A percentile compares a stretch with the other conserved stretches of the same genome.
Evolutionary conservation across 2,113 vertebrate species (phyloP).

Genomic region (Halcyon senegalensis): DNA sequence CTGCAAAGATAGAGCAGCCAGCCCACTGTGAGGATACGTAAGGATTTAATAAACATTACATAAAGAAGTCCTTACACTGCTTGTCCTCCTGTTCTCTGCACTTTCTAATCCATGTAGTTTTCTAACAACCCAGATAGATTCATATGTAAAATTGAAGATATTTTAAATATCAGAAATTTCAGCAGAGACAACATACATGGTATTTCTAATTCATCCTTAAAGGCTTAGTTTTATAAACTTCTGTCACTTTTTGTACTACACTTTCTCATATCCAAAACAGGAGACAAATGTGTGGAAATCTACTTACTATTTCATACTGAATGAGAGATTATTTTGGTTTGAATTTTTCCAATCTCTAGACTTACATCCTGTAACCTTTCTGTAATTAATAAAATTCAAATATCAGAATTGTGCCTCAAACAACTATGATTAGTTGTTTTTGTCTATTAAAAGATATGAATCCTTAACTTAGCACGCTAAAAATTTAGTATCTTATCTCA

Average conservation of each 20-base stretch:
- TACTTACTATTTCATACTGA: not conserved
- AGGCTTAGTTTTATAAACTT: not conserved
- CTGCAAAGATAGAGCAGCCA: not conserved
- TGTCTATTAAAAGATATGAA: not conserved
- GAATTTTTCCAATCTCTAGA: not conserved
- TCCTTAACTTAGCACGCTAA: not conserved
- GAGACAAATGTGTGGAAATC: not conserved
- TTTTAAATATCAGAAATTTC: not conserved
- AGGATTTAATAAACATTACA: not conserved
- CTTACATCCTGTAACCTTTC: not conserved
- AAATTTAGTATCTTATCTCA: not conserved
- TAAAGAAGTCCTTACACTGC: not conserved
- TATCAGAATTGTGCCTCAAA: slow-evolving; percentile 10
- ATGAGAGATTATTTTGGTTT: not conserved
- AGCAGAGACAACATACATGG: not conserved
- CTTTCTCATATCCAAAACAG: not conserved
- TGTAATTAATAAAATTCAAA: slow-evolving; percentile 46
- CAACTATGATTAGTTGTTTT: slow-evolving; percentile 2
- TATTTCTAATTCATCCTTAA: not conserved
- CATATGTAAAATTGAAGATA: not conserved
- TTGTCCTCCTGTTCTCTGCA: not conserved
- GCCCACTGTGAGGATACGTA: not conserved
- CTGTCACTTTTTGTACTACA: not conserved
- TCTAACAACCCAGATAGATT: not conserved
- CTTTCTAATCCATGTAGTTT: not conserved